These are phyloP conservation scores for Hesperia comma DNA, from an alignment of 2,888 invertebrate genomes.

Conservation along the genomic window DNA sequence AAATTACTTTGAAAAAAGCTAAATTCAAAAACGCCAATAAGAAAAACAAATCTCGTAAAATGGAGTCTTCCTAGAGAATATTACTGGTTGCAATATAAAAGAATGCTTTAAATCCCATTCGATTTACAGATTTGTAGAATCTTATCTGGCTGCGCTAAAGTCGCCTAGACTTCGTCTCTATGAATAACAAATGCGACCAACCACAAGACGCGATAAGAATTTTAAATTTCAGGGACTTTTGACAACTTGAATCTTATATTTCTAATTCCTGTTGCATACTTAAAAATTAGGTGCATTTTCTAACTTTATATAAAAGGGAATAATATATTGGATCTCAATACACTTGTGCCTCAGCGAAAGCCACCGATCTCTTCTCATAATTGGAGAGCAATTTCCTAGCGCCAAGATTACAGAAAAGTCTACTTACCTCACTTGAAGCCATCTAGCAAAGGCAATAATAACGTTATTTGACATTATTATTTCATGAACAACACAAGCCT, in stretches of 20 bases:
- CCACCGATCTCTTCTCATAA: too few relatives aligned
- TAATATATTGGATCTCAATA: too few relatives aligned
- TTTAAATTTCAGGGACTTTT: conserved; percentile 21
- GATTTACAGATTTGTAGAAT: conserved; percentile 34
- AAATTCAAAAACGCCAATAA: neutral
- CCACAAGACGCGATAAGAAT: conserved; percentile 26
- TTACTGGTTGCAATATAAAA: conserved; percentile 21
- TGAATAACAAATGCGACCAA: conserved; percentile 46
- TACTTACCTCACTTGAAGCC: too few relatives aligned
- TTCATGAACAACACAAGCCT: too few relatives aligned
- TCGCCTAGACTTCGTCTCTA: conserved; percentile 38
- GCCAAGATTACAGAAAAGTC: too few relatives aligned
- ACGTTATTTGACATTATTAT: too few relatives aligned
- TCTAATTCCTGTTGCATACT: conserved; percentile 3
- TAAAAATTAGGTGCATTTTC: neutral
- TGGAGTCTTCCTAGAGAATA: neutral
- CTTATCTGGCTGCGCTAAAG: conserved; percentile 24
- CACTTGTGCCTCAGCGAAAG: too few relatives aligned
- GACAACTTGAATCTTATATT: conserved; percentile 26
- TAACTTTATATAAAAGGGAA: too few relatives aligned
- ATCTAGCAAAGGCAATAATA: too few relatives aligned
- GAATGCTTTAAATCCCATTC: conserved; percentile 32
- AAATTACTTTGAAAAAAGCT: too few relatives aligned
- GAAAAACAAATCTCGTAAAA: neutral
- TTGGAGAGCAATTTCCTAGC: too few relatives aligned